phyloP scores from a whole-genome alignment of 2,113 vertebrate species.

The Corynorhinus townsendii region DNA sequence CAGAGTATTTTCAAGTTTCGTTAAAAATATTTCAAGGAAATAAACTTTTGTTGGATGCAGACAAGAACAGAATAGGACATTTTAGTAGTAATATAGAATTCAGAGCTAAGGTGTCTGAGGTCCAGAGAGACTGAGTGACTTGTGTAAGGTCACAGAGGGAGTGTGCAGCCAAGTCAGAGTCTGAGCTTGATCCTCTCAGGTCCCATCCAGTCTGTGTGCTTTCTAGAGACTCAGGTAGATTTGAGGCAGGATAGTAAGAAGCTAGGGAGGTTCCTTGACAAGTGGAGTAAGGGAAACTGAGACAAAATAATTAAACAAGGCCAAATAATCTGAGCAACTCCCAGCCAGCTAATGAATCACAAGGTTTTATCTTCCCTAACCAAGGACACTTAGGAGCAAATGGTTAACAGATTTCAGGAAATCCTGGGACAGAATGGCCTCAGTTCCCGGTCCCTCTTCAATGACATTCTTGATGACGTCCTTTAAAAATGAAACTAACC shows the following conservation, averaged over 20 bases:
- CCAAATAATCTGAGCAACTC: neutral
- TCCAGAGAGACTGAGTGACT: neutral
- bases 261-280: neutral
- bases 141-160: neutral
- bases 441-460: neutral
- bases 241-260: neutral
- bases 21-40: conserved; percentile 57
- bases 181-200: neutral
- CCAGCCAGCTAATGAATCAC: neutral
- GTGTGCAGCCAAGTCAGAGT: neutral
- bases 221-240: neutral
- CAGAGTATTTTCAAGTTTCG: conserved; percentile 56
- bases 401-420: neutral
- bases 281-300: neutral
- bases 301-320: neutral
- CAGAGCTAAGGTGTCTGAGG: neutral
- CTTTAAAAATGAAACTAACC: neutral
- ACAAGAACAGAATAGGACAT: neutral
- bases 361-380: neutral
- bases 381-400: neutral
- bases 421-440: neutral
- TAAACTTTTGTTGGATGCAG: conserved; percentile 58
- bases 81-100: conserved; percentile 26
- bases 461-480: neutral
- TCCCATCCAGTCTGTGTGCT: neutral